Conservation (phyloP, 2,797 vertebrate species). For the Poecile montanus region DNA sequence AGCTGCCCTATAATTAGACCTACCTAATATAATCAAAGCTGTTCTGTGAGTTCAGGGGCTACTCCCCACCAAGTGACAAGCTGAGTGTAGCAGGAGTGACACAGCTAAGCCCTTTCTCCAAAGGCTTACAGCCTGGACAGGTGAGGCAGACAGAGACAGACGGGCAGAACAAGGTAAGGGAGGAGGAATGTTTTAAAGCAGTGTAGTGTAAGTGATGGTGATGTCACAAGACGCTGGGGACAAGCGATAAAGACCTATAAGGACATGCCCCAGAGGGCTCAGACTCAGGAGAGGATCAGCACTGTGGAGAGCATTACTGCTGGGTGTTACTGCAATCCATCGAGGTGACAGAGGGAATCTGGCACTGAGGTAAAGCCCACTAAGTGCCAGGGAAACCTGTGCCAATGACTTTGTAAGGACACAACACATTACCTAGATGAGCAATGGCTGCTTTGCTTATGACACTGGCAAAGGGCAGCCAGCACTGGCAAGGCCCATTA, state of each 20-base stretch:
- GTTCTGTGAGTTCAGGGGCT: not conserved
- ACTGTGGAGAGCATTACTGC: not conserved
- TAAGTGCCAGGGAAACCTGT: not conserved
- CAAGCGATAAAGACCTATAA: not conserved
- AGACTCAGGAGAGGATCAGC: not conserved
- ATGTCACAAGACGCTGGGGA: not conserved
- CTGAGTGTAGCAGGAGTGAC: not conserved
- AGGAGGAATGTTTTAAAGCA: not conserved
- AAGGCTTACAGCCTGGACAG: not conserved
- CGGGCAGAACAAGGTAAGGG: not conserved
- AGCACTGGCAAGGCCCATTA: not conserved
- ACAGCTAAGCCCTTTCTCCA: not conserved
- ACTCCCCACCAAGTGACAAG: not conserved
- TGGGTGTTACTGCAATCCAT: not conserved
- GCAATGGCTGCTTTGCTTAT: not conserved
- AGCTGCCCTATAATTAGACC: not conserved
- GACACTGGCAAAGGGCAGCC: not conserved
- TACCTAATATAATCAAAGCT: not conserved
- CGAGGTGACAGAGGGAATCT: not conserved
- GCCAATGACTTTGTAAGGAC: constrained; percentile 60
- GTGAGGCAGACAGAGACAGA: not conserved
- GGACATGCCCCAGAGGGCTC: not conserved
- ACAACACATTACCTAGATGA: constrained; percentile 28
- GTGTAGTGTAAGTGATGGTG: not conserved
- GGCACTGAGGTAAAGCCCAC: not conserved